Percentiles rank a stretch among this genome's conserved stretches.
Evolutionary conservation across 2,888 invertebrate species (phyloP).

Genomic region (Andrena haemorrhoa): DNA sequence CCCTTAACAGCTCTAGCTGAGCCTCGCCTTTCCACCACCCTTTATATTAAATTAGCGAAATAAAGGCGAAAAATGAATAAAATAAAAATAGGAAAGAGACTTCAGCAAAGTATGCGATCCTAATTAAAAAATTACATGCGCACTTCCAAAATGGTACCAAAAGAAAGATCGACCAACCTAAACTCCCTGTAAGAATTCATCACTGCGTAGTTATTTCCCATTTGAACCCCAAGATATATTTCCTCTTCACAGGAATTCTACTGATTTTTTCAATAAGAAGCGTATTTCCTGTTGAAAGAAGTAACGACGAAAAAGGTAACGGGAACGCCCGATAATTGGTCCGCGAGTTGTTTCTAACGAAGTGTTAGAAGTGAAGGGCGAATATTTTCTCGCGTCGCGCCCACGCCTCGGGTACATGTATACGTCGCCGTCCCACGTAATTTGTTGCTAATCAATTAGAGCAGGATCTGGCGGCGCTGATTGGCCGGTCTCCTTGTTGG

Average conservation of each 20-base stretch:
- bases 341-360: background rate
- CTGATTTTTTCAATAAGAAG: background rate
- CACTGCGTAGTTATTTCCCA: too few species aligned
- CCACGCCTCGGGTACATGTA: slow-evolving; percentile 17
- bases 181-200: too few species aligned
- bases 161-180: too few species aligned
- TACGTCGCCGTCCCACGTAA: slow-evolving; percentile 35
- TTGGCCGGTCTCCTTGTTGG: slow-evolving; percentile 56
- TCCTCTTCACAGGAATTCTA: background rate
- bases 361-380: slow-evolving; percentile 12
- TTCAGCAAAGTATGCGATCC: too few species aligned
- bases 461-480: slow-evolving; percentile 56
- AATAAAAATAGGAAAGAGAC: too few species aligned
- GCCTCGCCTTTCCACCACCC: too few species aligned
- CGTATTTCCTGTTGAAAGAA: background rate
- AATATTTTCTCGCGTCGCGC: background rate
- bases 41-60: too few species aligned
- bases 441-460: slow-evolving; percentile 69
- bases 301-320: background rate
- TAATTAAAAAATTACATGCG: too few species aligned
- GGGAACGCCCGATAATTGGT: slow-evolving; percentile 2
- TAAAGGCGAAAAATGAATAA: too few species aligned
- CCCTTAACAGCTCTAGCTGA: too few species aligned
- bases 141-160: too few species aligned
- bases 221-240: background rate